phyloP scores from a whole-genome alignment of 1,140 invertebrate genomes.

The Theocolax elegans region DNA sequence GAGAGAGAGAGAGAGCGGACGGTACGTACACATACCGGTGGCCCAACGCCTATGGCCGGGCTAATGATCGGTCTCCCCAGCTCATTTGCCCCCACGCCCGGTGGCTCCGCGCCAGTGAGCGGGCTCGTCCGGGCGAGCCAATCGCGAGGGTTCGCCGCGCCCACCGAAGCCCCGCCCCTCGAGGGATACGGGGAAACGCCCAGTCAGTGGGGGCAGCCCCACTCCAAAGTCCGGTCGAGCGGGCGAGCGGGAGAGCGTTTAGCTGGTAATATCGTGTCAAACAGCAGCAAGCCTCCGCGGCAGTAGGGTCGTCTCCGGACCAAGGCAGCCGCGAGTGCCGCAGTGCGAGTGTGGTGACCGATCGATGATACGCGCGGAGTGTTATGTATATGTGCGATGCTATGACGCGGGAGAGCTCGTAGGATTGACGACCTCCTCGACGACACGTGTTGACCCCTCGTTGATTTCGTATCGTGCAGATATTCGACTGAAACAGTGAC shows the following conservation, averaged over 20 bases:
- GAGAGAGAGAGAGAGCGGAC: neutral
- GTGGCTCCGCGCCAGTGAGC: neutral
- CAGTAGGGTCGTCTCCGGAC: slow-evolving; percentile 60
- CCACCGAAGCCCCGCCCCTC: slow-evolving; percentile 17
- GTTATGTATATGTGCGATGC: too few species aligned
- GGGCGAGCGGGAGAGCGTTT: slow-evolving; percentile 51
- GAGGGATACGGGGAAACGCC: too few species aligned
- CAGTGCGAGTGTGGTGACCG: neutral
- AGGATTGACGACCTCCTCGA: too few species aligned
- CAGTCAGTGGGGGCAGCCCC: too few species aligned
- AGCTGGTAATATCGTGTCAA: slow-evolving; percentile 66
- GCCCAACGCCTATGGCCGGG: slow-evolving; percentile 63
- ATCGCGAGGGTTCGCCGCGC: slow-evolving; percentile 14
- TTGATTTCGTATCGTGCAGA: too few species aligned
- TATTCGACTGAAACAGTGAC: too few species aligned
- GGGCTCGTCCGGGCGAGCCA: neutral
- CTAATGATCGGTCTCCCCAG: slow-evolving; percentile 57
- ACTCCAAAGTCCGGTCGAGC: slow-evolving; percentile 44
- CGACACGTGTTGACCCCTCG: too few species aligned
- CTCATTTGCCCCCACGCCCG: slow-evolving; percentile 19
- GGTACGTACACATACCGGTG: neutral
- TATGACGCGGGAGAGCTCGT: too few species aligned
- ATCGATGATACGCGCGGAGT: slow-evolving; percentile 9
- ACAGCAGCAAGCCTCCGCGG: slow-evolving; percentile 65
- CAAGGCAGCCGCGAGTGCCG: neutral